Evolutionary conservation across 2,113 vertebrate genomes (phyloP).

Genomic region (Poeciliopsis occidentalis): DNA sequence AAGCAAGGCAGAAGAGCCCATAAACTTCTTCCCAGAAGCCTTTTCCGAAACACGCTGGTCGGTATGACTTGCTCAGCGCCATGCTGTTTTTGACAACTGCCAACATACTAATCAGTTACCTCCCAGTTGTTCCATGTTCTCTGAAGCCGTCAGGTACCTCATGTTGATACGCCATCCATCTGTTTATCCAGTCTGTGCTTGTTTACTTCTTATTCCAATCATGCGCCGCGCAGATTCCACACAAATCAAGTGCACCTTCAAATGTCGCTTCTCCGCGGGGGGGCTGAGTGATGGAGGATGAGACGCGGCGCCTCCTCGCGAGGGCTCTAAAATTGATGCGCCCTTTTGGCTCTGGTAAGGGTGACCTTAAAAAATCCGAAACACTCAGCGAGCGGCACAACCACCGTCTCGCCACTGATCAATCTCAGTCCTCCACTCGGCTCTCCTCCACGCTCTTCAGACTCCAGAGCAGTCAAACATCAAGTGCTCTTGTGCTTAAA

Average conservation of each 20-base stretch:
- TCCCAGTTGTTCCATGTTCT: slow-evolving; percentile 44
- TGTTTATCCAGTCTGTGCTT: slow-evolving; percentile 57
- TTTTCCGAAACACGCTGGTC: neutral
- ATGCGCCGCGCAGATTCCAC: slow-evolving; percentile 62
- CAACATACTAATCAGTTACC: slow-evolving; percentile 44
- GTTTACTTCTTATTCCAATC: slow-evolving; percentile 72
- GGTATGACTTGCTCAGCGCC: slow-evolving; percentile 22
- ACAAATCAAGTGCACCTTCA: slow-evolving; percentile 78
- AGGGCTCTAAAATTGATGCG: slow-evolving; percentile 80
- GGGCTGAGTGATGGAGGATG: slow-evolving; percentile 73
- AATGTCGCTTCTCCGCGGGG: slow-evolving; percentile 71
- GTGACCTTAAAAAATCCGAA: slow-evolving; percentile 79
- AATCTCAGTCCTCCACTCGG: slow-evolving; percentile 62
- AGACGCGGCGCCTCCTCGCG: slow-evolving; percentile 66
- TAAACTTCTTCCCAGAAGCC: neutral
- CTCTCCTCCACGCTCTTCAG: slow-evolving; percentile 45
- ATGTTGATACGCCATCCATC: slow-evolving; percentile 51
- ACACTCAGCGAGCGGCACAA: slow-evolving; percentile 64
- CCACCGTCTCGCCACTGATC: slow-evolving; percentile 65
- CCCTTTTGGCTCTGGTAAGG: slow-evolving; percentile 77
- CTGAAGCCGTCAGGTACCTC: slow-evolving; percentile 32
- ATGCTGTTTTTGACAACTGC: slow-evolving; percentile 66
- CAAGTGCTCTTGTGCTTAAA: slow-evolving; percentile 44
- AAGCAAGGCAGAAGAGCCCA: neutral
- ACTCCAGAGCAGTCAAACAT: slow-evolving; percentile 48